phyloP scores from a whole-genome alignment of 2,797 vertebrate genomes.

The Dendrocincla tyrannina region DNA sequence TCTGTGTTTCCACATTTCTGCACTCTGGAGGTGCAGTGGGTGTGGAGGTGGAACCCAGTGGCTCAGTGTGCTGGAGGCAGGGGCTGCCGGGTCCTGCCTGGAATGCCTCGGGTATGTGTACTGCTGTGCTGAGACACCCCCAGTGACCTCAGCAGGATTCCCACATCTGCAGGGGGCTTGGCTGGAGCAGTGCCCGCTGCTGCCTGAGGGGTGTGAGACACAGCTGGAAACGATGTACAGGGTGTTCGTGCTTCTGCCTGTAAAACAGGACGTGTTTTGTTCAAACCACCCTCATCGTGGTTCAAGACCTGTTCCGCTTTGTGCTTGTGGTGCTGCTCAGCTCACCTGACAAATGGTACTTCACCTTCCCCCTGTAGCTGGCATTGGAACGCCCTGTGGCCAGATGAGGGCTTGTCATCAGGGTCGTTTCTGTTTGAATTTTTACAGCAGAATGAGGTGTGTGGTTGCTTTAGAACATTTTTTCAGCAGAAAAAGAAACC shows the following conservation, averaged over 20 bases:
- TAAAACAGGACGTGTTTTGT: not conserved
- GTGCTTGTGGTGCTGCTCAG: not conserved
- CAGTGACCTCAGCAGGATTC: not conserved
- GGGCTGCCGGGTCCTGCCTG: rapidly evolving
- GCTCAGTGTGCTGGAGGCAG: not conserved
- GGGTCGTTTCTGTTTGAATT: not conserved
- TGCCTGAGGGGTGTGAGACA: not conserved
- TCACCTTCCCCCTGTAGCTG: not conserved
- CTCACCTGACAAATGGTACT: not conserved
- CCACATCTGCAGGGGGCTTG: not conserved
- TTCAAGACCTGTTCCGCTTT: not conserved
- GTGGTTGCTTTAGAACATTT: not conserved
- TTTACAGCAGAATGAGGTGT: not conserved
- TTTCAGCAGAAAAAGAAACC: not conserved
- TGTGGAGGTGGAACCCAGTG: not conserved
- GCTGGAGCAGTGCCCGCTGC: not conserved
- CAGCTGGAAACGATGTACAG: not conserved
- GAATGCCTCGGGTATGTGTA: not conserved
- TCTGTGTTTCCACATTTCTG: rapidly evolving
- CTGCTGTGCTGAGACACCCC: not conserved
- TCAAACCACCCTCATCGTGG: rapidly evolving
- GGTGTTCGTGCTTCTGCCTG: not conserved
- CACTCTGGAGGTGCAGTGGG: not conserved
- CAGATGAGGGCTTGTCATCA: not conserved
- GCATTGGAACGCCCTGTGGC: rapidly evolving